A percentile compares a stretch with the other conserved stretches of the same genome.
These are phyloP conservation scores for Hydra vulgaris DNA, from an alignment of 30 jellyfish, hydroid and myxozoan species.

Conservation along the genomic window DNA sequence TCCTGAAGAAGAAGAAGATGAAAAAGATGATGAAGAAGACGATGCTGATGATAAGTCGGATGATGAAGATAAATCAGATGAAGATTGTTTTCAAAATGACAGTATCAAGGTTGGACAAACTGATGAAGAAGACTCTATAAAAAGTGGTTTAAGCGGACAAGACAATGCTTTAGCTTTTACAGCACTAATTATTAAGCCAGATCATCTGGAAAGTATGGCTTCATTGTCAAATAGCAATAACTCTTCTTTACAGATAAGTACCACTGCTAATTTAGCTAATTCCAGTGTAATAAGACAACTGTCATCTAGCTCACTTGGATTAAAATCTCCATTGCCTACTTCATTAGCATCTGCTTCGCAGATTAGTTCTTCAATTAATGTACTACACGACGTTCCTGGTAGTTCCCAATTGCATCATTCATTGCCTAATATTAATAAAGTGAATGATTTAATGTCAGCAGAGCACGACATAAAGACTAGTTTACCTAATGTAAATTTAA, in stretches of 20 bases:
- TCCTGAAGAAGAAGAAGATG: conserved; percentile 22
- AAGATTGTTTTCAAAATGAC: background rate
- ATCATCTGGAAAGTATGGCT: background rate
- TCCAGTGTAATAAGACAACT: background rate
- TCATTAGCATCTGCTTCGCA: background rate
- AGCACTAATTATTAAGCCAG: background rate
- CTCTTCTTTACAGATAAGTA: background rate
- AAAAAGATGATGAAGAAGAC: conserved; percentile 18
- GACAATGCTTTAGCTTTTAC: background rate
- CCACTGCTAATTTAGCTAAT: background rate
- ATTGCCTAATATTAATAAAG: background rate
- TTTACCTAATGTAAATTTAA: background rate
- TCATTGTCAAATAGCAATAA: background rate
- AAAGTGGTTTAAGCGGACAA: background rate
- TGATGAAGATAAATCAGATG: conserved; percentile 10
- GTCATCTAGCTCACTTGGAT: background rate
- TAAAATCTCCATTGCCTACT: background rate
- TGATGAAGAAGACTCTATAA: conserved; percentile 12
- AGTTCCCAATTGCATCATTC: background rate
- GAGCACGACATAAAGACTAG: background rate
- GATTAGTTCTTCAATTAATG: background rate
- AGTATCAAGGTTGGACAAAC: background rate
- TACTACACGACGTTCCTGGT: background rate
- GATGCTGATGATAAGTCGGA: conserved; percentile 1
- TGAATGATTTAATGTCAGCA: background rate